Evolutionary conservation across 2,888 invertebrate genomes (phyloP).

Genomic region (Lithophane semibrunnea): DNA sequence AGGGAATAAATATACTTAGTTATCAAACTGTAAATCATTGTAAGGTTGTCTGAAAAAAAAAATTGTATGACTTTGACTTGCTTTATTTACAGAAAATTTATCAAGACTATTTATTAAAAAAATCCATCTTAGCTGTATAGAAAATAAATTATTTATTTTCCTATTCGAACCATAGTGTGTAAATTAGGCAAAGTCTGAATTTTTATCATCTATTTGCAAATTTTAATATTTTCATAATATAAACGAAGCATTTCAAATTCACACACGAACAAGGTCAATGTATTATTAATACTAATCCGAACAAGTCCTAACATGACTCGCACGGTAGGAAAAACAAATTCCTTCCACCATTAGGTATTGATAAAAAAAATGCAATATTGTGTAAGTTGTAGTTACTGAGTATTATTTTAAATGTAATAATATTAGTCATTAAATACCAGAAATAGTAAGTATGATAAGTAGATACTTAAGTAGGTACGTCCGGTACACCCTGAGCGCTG

Average conservation of each 20-base stretch:
- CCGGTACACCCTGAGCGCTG: neutral
- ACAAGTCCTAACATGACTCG: constrained; percentile 31
- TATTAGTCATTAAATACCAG: neutral
- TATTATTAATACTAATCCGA: neutral
- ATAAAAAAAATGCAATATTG: constrained; percentile 43
- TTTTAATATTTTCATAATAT: neutral
- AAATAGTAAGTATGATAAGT: neutral
- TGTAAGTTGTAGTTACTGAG: constrained; percentile 26
- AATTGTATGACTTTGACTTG: neutral
- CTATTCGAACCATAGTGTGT: too few relatives aligned
- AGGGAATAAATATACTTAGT: constrained; percentile 2
- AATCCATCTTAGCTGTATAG: neutral
- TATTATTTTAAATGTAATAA: neutral
- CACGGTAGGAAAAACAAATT: constrained; percentile 14
- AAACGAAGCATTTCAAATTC: neutral
- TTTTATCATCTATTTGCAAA: neutral
- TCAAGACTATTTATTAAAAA: too few relatives aligned
- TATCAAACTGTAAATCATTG: neutral
- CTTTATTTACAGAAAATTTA: neutral
- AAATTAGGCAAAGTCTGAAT: neutral
- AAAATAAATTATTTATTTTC: neutral
- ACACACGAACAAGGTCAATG: neutral
- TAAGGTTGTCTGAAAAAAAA: neutral
- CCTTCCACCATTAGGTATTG: neutral
- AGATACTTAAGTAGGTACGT: neutral